phyloP scores from a whole-genome alignment of 2,113 vertebrate species.

The Engystomops pustulosus region DNA sequence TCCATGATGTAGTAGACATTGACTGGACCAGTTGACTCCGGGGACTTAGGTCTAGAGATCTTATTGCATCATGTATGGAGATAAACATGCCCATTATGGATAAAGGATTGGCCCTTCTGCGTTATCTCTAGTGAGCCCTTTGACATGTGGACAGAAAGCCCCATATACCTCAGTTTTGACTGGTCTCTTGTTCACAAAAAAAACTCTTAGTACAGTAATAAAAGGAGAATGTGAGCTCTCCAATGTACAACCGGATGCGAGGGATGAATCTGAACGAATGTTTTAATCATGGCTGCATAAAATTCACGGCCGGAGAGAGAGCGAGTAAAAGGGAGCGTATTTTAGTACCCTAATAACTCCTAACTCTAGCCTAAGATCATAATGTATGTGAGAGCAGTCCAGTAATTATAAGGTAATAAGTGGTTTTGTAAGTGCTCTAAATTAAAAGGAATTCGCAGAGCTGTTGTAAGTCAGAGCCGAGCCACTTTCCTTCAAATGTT shows the following conservation, averaged over 20 bases:
- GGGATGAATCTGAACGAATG: constrained; percentile 53
- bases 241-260: constrained; percentile 29
- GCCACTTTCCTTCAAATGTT: constrained; percentile 75
- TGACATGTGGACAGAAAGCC: not conserved
- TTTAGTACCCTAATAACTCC: constrained; percentile 81
- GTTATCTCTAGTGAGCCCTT: too few species aligned
- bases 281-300: constrained; percentile 68
- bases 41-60: too few species aligned
- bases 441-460: constrained; percentile 80
- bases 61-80: too few species aligned
- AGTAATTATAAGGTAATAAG: constrained; percentile 82
- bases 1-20: too few species aligned
- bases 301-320: constrained; percentile 67
- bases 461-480: constrained; percentile 76
- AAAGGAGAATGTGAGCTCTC: constrained; percentile 37
- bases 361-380: constrained; percentile 70
- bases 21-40: too few species aligned
- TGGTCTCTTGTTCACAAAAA: not conserved
- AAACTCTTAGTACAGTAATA: constrained; percentile 14
- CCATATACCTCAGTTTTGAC: not conserved
- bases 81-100: too few species aligned
- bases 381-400: constrained; percentile 74
- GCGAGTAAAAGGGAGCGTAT: constrained; percentile 66
- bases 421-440: constrained; percentile 78
- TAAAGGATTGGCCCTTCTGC: too few species aligned